A percentile compares a stretch with the other conserved stretches of the same genome.
Conservation (phyloP, 2,113 vertebrate species). For the Canis aureus region DNA sequence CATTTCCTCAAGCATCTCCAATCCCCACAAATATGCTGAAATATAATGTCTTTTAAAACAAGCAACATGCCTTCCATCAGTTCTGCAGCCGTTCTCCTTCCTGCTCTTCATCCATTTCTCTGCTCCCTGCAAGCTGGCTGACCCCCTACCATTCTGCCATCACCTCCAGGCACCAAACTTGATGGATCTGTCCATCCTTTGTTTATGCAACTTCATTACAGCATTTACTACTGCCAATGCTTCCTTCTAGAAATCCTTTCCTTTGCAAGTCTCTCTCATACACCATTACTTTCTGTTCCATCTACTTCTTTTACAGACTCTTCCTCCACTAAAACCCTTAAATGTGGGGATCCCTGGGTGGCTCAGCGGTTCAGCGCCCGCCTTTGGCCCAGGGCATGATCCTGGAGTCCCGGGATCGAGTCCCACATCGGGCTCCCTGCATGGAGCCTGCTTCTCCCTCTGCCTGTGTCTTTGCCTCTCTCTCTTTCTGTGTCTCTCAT, state of each 20-base stretch:
- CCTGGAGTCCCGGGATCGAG: no score
- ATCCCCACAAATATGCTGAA: background rate
- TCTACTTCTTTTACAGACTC: background rate
- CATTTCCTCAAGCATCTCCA: background rate
- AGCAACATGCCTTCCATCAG: background rate
- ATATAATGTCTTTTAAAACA: slow-evolving; percentile 20
- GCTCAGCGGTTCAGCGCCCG: no score
- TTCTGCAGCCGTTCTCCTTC: background rate
- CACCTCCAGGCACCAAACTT: background rate
- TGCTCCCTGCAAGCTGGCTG: background rate
- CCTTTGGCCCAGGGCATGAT: no score
- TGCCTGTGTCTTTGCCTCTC: no score
- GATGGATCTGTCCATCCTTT: background rate
- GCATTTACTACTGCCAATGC: background rate
- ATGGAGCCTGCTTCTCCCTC: no score
- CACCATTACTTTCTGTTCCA: slow-evolving; percentile 41
- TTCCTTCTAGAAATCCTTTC: background rate
- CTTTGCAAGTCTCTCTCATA: background rate
- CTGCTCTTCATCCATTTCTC: background rate
- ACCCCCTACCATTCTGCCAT: background rate
- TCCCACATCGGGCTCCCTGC: no score
- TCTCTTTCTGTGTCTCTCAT: no score
- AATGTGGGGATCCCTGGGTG: background rate
- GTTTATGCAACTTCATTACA: background rate
- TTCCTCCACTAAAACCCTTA: slow-evolving; percentile 30